Conservation (phyloP, 2,797 vertebrate species). For the Siniperca scherzeri region DNA sequence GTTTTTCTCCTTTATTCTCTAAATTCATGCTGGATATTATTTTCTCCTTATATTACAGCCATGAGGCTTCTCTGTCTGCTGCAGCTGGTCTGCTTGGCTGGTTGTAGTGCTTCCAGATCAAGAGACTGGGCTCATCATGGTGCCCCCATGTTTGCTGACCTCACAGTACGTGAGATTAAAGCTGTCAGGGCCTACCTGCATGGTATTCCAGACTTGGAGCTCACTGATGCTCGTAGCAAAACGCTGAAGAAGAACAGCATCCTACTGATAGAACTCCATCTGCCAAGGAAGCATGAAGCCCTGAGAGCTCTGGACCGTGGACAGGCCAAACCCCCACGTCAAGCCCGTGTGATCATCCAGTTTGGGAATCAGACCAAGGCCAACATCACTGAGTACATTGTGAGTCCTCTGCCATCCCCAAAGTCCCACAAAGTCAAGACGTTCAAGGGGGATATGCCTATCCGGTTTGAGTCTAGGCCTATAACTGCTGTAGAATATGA, state of each 20-base stretch:
- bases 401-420: conserved; percentile 90
- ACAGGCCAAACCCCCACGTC: conserved; percentile 83
- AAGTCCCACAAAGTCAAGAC: conserved; percentile 72
- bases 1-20: not conserved
- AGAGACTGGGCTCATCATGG: conserved; percentile 86
- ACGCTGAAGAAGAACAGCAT: conserved; percentile 90
- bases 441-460: conserved; percentile 56
- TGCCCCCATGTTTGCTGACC: conserved; percentile 89
- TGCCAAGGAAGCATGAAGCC: conserved; percentile 89
- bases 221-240: conserved; percentile 65
- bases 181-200: conserved; percentile 88
- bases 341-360: conserved; percentile 89
- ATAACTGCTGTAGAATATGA: conserved; percentile 82
- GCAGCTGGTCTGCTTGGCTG: conserved; percentile 62
- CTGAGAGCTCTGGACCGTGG: conserved; percentile 86
- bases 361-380: conserved; percentile 88
- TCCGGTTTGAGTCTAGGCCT: conserved; percentile 88
- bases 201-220: conserved; percentile 82
- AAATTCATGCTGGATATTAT: not conserved
- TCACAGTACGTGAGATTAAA: conserved; percentile 86
- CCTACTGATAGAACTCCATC: conserved; percentile 91
- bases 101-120: conserved; percentile 53
- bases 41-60: conserved; percentile 41
- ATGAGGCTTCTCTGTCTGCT: conserved; percentile 80
- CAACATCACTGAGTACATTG: conserved; percentile 90